These are phyloP conservation scores for Lophura nycthemera DNA, from an alignment of 2,113 vertebrate genomes.

Conservation along the genomic window DNA sequence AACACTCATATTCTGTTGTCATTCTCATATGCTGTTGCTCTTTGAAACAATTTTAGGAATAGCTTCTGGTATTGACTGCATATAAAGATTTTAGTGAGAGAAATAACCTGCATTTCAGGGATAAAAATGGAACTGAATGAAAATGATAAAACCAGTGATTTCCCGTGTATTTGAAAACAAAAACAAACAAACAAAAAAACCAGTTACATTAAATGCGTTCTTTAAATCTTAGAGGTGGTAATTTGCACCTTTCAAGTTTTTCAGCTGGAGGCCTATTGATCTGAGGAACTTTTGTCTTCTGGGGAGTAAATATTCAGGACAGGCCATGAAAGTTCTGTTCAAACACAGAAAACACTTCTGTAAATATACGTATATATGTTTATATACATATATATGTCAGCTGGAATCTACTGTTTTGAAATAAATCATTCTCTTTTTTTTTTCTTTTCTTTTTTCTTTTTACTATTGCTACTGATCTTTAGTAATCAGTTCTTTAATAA, in stretches of 20 bases:
- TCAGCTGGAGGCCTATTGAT: background rate
- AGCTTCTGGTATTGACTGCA: background rate
- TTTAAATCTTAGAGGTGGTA: background rate
- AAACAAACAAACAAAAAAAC: background rate
- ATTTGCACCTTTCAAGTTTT: background rate
- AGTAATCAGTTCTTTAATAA: background rate
- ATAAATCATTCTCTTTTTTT: background rate
- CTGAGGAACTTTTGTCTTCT: background rate
- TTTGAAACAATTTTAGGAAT: background rate
- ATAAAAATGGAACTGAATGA: background rate
- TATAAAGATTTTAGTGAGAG: background rate
- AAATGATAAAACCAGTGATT: background rate
- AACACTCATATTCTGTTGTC: background rate
- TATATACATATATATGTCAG: background rate
- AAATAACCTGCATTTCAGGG: background rate
- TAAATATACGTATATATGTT: too few species aligned
- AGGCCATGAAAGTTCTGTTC: background rate
- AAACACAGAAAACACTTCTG: background rate
- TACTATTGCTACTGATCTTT: background rate
- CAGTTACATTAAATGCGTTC: background rate
- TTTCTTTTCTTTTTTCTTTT: background rate
- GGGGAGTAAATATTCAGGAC: background rate
- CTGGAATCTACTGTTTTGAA: background rate
- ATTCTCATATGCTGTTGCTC: background rate
- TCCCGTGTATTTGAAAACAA: background rate